Base-by-base conservation (phyloP, 2,888 invertebrate genomes). In the Brachylomia viminalis region DNA sequence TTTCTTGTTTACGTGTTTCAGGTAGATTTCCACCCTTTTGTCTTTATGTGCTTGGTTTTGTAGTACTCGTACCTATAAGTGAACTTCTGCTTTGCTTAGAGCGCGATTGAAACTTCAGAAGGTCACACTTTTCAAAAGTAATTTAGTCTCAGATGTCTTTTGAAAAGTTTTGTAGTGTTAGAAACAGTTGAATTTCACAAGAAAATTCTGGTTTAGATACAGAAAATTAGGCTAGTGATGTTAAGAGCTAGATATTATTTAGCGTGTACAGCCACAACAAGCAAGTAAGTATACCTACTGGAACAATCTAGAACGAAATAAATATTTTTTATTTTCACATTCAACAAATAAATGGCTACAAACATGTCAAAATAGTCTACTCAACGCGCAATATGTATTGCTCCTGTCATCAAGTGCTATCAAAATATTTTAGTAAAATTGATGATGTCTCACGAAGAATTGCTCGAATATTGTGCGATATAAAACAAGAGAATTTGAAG, bases 401-500 rank as follows among this genome's bases (percentile, higher is more conserved):
- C 59, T 54, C 23, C 72, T 70, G 81, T 77, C 80, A 80, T 70
- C 81, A 73, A 69, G 70, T 56, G 58, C 62, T 77, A 76, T 33
- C 52, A 59, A 62, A 72, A 75, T 79, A 68, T 72, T 75, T 73
- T 47, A 74, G 69, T 70, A 77, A 75, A 75, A 83, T 83, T 77
- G 82, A 75, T 75, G 75, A 75, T 49, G 65, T 62, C 65, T 69
- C 72, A 17, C 65, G 75, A 83, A 78, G 69, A 59, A 82, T 86
- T 86, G 80, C 87, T 75, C 72, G 77, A 86, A 90, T 87, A 88
- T 89, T 82, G 83, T 79, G 80, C 85, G 87, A 73, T 87, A 89
- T 91, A 91, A 93, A 90, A 89, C 92, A 92, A 91, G 92, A 89
- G 89, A 92, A 92, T 94, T 94, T 92, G 91, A 94, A 95, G 93